phyloP scores from a whole-genome alignment of 2,797 vertebrate genomes.

The Notolabrus celidotus region DNA sequence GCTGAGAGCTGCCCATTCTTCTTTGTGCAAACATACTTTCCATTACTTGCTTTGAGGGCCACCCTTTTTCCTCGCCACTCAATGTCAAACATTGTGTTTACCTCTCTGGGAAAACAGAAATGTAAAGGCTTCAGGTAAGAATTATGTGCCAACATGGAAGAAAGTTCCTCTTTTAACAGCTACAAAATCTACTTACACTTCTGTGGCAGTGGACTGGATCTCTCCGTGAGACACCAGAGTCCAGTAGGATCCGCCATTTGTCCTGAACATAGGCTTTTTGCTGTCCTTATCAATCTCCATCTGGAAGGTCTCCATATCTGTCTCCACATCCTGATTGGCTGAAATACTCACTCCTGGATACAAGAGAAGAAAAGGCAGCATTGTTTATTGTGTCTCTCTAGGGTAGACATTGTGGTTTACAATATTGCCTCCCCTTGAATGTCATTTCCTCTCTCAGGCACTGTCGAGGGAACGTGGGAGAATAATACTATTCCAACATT shows the following conservation, averaged over 20 bases:
- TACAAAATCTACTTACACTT: constrained; percentile 86
- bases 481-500: constrained; percentile 15
- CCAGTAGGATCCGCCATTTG: constrained; percentile 94
- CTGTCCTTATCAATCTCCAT: constrained; percentile 94
- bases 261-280: constrained; percentile 94
- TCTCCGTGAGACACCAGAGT: constrained; percentile 94
- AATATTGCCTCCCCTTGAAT: constrained; percentile 12
- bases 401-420: neutral
- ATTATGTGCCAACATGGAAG: neutral
- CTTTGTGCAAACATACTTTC: constrained; percentile 95
- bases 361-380: constrained; percentile 18
- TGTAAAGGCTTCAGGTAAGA: neutral
- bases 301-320: constrained; percentile 96
- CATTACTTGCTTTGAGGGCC: constrained; percentile 93
- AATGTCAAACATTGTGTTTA: constrained; percentile 94
- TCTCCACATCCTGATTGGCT: constrained; percentile 96
- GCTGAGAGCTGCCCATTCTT: constrained; percentile 96
- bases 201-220: constrained; percentile 93
- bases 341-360: constrained; percentile 93
- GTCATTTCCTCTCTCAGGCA: constrained; percentile 24
- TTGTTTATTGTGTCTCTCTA: constrained; percentile 10
- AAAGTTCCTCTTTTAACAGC: neutral
- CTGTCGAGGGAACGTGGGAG: constrained; percentile 5
- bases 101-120: constrained; percentile 79
- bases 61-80: constrained; percentile 93